Evolutionary conservation across 1,140 invertebrate species (phyloP), one percentile per base, ranked within the genome.

Genomic region (Meloidogyne floridensis): DNA sequence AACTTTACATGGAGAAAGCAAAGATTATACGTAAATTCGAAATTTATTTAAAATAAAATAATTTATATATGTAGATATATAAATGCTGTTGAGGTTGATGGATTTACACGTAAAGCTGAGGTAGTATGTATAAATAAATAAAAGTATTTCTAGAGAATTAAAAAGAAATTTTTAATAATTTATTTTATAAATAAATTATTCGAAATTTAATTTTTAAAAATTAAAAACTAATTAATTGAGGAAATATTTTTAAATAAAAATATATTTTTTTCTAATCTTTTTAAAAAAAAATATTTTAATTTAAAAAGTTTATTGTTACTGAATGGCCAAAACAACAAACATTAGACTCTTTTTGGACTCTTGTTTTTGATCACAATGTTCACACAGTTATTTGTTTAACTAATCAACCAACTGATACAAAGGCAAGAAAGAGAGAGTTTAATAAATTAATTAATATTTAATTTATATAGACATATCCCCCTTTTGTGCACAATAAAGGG

Each of bases 61-160:
- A 3, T 15, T 32, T 32, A 32, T 32, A 1, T 59, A 15, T 59
- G 4, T 90, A 98, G 97, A 3, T 99, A 98, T 91, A 98, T 99
- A 85, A 99, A 99, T 91, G 96, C 97, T 47, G 96, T 98, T 4
- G 98, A 98, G 90, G 96, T 98, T 9, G 97, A 99, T 91, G 96
- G 97, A 72, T 98, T 98, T 89, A 96, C 95, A 32, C 95, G 97
- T 88, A 95, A 95, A 18, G 92, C 95, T 72, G 96, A 97, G 89
- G 98, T 53, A 32, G 32, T 32, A 32, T 32, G 32, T 32, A 32
- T 32, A 32, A 32, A 32, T 32, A 32, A 1, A 32, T 32, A 32
- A 32, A 32, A 32, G 1, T 32, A 32, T 32, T 32, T 32, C n/a
- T 32, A 32, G 32, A 32, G 32, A 32, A 32, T 32, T 32, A 32